Conservation (phyloP, 2,113 vertebrate genomes). For the Brachypodius melanocephalos region DNA sequence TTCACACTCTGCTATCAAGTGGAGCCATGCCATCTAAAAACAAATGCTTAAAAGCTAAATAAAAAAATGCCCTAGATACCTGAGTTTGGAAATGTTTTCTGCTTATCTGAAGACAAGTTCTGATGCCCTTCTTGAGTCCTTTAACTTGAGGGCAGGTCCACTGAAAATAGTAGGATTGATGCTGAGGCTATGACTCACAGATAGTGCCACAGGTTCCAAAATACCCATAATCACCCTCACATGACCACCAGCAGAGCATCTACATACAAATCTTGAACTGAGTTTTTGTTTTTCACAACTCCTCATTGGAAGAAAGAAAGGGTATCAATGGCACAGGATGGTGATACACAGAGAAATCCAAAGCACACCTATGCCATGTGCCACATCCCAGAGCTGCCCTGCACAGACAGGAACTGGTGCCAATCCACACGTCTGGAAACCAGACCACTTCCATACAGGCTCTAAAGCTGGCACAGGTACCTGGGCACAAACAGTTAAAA, state of each 20-base stretch:
- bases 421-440: background rate
- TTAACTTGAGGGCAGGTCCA: background rate
- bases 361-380: rapidly evolving
- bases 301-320: background rate
- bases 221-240: background rate
- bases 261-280: background rate
- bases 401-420: background rate
- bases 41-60: slow-evolving; percentile 48
- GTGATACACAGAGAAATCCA: background rate
- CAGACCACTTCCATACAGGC: background rate
- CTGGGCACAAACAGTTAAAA: background rate
- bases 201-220: background rate
- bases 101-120: slow-evolving; percentile 9
- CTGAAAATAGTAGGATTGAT: background rate
- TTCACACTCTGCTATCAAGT: slow-evolving; percentile 38
- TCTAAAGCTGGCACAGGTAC: background rate
- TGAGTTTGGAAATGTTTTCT: slow-evolving; percentile 16
- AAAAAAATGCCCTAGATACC: slow-evolving; percentile 18
- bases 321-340: background rate
- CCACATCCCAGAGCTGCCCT: background rate
- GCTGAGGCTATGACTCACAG: background rate
- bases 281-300: background rate
- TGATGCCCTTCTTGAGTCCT: background rate
- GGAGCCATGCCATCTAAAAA: slow-evolving; percentile 43
- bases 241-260: background rate